These are phyloP conservation scores for Elachura formosa DNA, from an alignment of 2,113 vertebrate species.

Conservation along the genomic window DNA sequence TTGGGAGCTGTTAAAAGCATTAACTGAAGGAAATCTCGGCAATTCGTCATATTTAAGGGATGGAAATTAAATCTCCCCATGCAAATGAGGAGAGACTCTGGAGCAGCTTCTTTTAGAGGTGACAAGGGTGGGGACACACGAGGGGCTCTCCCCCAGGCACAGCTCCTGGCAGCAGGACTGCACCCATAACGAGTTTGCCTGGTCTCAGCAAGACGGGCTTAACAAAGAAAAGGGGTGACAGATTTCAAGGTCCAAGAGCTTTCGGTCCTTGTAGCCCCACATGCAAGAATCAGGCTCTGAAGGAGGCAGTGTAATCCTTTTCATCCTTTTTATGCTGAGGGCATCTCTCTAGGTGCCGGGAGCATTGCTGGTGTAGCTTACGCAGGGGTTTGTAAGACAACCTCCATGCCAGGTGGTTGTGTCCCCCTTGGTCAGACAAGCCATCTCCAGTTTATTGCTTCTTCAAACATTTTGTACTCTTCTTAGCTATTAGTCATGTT, in stretches of 20 bases:
- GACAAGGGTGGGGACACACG: not conserved
- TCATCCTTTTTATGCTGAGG: not conserved
- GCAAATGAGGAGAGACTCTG: conserved; percentile 77
- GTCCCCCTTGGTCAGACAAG: not conserved
- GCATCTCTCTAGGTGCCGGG: fast-evolving
- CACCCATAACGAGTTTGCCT: not conserved
- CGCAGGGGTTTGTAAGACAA: not conserved
- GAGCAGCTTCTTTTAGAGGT: conserved; percentile 72
- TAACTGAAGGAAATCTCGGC: conserved; percentile 94
- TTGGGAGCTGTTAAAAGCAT: conserved; percentile 99
- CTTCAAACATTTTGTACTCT: not conserved
- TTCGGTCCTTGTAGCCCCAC: not conserved
- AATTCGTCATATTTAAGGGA: conserved; percentile 99
- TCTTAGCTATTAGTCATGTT: not conserved
- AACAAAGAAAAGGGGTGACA: not conserved
- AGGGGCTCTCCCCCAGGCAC: not conserved
- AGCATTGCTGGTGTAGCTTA: not conserved
- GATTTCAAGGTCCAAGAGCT: not conserved
- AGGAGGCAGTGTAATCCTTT: not conserved
- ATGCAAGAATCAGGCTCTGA: not conserved
- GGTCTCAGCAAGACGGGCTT: not conserved
- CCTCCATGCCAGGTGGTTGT: not conserved
- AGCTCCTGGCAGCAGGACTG: not conserved
- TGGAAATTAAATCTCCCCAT: conserved; percentile 93
- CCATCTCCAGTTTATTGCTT: not conserved